Percentiles rank a stretch among this genome's conserved stretches.
phyloP scores from a whole-genome alignment of 2,113 vertebrate genomes.

The Eulacestoma nigropectus region DNA sequence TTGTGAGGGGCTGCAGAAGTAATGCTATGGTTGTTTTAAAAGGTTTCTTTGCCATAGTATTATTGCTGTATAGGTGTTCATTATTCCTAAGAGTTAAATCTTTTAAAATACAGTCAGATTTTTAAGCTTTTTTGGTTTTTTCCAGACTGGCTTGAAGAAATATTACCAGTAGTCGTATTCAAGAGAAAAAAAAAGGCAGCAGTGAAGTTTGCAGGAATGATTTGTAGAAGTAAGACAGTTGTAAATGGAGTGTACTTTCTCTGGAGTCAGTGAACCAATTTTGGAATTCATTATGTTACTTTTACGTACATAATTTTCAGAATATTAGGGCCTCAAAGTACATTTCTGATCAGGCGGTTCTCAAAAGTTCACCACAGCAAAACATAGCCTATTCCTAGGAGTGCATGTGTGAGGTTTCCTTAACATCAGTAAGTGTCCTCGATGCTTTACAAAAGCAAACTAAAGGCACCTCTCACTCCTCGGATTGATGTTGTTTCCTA shows the following conservation, averaged over 20 bases:
- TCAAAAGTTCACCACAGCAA: not conserved
- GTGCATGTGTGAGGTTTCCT: not conserved
- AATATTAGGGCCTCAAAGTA: not conserved
- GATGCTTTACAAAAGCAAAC: not conserved
- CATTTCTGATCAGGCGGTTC: not conserved
- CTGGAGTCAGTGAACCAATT: not conserved
- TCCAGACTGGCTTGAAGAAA: not conserved
- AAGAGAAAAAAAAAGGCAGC: not conserved
- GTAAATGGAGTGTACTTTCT: not conserved
- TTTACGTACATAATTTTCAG: not conserved
- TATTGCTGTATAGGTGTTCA: not conserved
- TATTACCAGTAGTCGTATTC: not conserved
- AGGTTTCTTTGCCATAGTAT: constrained; percentile 1
- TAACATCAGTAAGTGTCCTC: not conserved
- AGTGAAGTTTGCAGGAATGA: not conserved
- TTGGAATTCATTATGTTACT: not conserved
- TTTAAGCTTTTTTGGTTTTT: not conserved
- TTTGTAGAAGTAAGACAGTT: not conserved
- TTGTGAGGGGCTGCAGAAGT: not conserved
- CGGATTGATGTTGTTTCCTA: not conserved
- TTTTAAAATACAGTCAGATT: not conserved
- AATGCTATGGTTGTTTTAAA: not conserved
- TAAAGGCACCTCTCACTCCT: not conserved
- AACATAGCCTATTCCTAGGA: not conserved
- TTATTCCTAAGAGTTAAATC: constrained; percentile 5